Evolutionary conservation across 2,888 invertebrate species (phyloP).

Genomic region (Agrochola circellaris): DNA sequence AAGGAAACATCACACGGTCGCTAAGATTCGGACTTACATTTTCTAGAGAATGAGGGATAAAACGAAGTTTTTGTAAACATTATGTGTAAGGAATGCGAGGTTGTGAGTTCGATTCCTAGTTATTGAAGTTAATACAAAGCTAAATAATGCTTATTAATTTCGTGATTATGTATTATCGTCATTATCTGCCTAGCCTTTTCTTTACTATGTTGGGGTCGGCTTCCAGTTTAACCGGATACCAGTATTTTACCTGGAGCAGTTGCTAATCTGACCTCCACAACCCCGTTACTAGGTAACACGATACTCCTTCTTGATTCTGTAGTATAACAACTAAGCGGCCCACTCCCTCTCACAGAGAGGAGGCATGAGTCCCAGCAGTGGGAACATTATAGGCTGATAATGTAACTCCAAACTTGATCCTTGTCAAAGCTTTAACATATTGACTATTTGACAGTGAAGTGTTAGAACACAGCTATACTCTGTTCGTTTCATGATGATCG

Average conservation of each 20-base stretch:
- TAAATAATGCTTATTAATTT: constrained; percentile 17
- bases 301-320: not conserved
- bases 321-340: not conserved
- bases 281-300: not conserved
- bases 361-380: not conserved
- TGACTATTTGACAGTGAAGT: not conserved
- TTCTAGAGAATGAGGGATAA: not conserved
- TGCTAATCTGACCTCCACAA: not conserved
- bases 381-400: not conserved
- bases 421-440: not conserved
- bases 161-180: not conserved
- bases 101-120: constrained; percentile 46
- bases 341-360: not conserved
- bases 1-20: constrained; percentile 33
- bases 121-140: constrained; percentile 19
- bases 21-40: constrained; percentile 26
- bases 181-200: not conserved
- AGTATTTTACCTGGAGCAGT: not conserved
- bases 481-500: not conserved
- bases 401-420: not conserved
- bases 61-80: constrained; percentile 10
- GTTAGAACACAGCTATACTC: not conserved
- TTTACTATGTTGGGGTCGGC: not conserved
- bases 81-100: constrained; percentile 19
- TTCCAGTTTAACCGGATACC: constrained; percentile 2